phyloP scores from a whole-genome alignment of 2,888 invertebrate genomes.

The Drosophila meridionalis region DNA sequence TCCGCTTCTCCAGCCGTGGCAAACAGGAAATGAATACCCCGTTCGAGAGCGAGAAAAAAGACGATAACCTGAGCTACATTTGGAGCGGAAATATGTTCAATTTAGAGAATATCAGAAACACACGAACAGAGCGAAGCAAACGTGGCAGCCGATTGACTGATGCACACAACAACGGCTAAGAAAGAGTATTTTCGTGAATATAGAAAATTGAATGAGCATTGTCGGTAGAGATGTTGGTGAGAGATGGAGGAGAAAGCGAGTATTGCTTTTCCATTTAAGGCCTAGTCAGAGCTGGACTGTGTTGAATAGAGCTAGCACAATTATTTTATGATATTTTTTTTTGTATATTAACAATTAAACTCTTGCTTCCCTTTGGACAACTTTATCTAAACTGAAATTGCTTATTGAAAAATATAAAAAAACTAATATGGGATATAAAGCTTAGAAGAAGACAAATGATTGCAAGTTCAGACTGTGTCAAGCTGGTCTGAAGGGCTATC shows the following conservation, averaged over 20 bases:
- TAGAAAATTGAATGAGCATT: slow-evolving; percentile 12
- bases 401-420: no score
- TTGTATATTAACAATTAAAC: no score
- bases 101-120: slow-evolving; percentile 62
- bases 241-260: neutral
- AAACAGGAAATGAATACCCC: slow-evolving; percentile 68
- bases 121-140: slow-evolving; percentile 19
- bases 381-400: no score
- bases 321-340: no score
- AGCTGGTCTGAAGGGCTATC: no score
- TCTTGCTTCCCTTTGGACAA: no score
- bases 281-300: neutral
- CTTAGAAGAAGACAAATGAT: no score
- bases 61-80: slow-evolving; percentile 34
- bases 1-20: slow-evolving; percentile 21
- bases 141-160: slow-evolving; percentile 46
- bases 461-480: no score
- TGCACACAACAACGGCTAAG: slow-evolving; percentile 28
- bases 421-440: no score
- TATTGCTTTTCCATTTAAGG: neutral
- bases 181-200: accelerated
- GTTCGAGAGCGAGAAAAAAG: slow-evolving; percentile 22
- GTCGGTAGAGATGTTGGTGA: no score
- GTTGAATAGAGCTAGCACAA: no score
- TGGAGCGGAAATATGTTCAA: slow-evolving; percentile 72